Percentiles rank a stretch among this genome's conserved stretches.
Conservation (phyloP, 2,797 vertebrate species). For the Synaphobranchus kaupii region DNA sequence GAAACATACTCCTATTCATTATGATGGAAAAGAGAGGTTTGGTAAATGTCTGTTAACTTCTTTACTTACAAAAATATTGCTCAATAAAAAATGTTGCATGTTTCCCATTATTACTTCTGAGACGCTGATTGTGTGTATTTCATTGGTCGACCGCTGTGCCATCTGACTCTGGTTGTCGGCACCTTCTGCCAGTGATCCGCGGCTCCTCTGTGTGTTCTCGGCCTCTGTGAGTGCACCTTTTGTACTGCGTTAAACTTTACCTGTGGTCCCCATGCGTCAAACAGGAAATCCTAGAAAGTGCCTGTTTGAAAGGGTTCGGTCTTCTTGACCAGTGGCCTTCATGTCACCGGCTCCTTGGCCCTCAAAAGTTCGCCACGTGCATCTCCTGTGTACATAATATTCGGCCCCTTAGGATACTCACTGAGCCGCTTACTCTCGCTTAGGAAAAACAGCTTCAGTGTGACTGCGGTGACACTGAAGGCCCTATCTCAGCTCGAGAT, state of each 20-base stretch:
- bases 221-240: neutral
- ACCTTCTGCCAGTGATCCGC: neutral
- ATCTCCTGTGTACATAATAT: neutral
- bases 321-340: neutral
- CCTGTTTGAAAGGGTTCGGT: neutral
- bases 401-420: neutral
- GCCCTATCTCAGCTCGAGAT: neutral
- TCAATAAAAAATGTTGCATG: too few relatives aligned
- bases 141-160: neutral
- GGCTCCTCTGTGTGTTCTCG: neutral
- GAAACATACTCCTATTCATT: neutral
- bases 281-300: slow-evolving; percentile 3
- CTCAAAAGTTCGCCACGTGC: neutral
- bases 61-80: neutral
- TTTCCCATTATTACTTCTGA: neutral
- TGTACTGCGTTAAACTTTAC: neutral
- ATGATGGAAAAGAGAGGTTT: neutral
- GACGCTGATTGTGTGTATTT: neutral
- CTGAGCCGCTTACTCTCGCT: neutral
- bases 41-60: neutral
- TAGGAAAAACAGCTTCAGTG: neutral
- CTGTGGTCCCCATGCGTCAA: neutral
- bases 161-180: neutral
- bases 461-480: neutral
- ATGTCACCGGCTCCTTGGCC: neutral